Evolutionary conservation across 2,888 invertebrate genomes (phyloP), one percentile per base, ranked within the genome.

Genomic region (Rapana venosa): DNA sequence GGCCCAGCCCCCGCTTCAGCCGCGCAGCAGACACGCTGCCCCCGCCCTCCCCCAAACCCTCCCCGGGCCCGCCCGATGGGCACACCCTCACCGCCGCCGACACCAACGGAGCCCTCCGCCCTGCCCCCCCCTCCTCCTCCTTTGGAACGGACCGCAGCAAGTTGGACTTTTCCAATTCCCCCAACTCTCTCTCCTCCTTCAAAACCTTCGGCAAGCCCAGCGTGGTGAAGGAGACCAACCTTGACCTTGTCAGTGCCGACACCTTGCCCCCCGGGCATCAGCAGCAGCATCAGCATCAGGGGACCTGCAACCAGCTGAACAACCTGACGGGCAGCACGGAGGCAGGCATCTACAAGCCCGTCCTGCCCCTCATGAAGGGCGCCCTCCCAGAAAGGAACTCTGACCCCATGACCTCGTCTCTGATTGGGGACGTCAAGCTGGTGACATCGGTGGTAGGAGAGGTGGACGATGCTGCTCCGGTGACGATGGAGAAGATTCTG

Each of bases 1-100:
- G 94, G 92, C 95, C 95, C 89, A 94, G 94, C 92, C 95, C 95
- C 26, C 92, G 95, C 90, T 93, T 95, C 90, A 94, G 94, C 56
- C 92, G 94, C 47, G 94, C 91, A 91, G 94, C 91, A 91, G 92
- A n/a, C 94, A 94, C 88, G 92, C 87, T 6, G 36, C 32, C 20
- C 17, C 85, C 17, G 85, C 47, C n/a, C 17, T 84, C n/a, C 15
- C 30, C 74, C 20, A 84, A 85, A 11, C 20, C 85, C 26, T 56
- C 56, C 1, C 85, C 66, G 22, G 30, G 15, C 2, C 85, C 66
- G 85, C 56, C 47, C 1, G 66, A 47, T 20, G 15, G 36, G 20
- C 13, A 56, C 11, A 30, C 30, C 17, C 74, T 87, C 11, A 66
- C 85, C 4, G 30, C 86, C 66, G 86, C 35, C 20, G 61, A 86